A percentile compares a stretch with the other conserved stretches of the same genome.
phyloP scores from a whole-genome alignment of 2,113 vertebrate species.

The Clarias gariepinus region DNA sequence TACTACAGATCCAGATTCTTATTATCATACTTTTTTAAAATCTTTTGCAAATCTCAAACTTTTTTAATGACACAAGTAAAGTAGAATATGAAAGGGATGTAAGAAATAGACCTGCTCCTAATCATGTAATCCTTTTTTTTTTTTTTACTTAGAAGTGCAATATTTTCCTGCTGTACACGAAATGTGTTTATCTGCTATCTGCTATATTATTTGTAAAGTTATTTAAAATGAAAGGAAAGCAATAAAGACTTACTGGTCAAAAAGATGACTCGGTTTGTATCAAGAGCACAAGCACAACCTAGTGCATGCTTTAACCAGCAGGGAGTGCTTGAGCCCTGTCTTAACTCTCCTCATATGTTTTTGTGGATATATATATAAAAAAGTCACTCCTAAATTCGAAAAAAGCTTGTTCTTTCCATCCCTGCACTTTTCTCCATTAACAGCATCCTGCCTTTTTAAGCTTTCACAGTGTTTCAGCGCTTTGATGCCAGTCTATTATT shows the following conservation, averaged over 20 bases:
- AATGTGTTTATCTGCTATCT: background rate
- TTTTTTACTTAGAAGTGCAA: background rate
- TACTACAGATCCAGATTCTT: too few species aligned
- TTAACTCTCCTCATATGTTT: background rate
- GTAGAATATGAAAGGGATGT: too few species aligned
- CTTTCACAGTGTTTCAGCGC: conserved; percentile 11
- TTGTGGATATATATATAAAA: background rate
- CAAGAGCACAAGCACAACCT: background rate
- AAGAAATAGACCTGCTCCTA: background rate
- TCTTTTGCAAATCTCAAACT: too few species aligned
- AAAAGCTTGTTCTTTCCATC: conserved; percentile 41
- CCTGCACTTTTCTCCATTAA: conserved; percentile 22
- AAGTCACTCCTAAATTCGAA: conserved; percentile 22
- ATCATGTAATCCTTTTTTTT: too few species aligned
- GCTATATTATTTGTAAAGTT: background rate
- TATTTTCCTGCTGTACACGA: background rate
- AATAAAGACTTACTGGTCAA: background rate
- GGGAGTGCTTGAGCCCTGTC: conserved; percentile 58
- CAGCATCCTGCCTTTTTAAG: conserved; percentile 15
- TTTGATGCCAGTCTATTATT: conserved; percentile 23
- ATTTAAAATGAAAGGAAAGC: background rate
- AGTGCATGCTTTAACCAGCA: conserved; percentile 52
- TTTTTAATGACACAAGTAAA: too few species aligned
- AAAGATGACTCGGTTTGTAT: background rate
- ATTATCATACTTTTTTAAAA: too few species aligned